Conservation (phyloP, 1,140 invertebrate genomes). For the Zaprionus gabonicus region DNA sequence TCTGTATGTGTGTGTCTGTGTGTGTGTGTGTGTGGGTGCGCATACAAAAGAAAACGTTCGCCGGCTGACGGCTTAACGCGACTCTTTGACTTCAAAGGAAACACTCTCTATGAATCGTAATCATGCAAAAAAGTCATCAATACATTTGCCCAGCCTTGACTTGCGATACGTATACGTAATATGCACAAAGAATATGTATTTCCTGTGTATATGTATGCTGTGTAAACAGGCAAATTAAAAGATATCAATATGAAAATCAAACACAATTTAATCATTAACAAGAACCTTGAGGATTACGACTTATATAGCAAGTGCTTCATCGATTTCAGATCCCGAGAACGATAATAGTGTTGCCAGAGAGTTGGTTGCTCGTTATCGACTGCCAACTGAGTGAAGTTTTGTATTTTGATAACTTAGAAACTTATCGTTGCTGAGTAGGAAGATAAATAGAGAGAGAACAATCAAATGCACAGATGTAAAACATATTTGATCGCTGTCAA, state of each 20-base stretch:
- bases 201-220: not conserved
- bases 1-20: not conserved
- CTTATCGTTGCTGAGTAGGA: not conserved
- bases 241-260: no score
- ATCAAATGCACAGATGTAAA: slow-evolving; percentile 2
- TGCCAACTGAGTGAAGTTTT: not conserved
- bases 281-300: no score
- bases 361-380: no score
- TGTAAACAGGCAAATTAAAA: no score
- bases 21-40: not conserved
- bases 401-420: slow-evolving; percentile 3
- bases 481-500: not conserved
- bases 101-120: not conserved
- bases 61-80: not conserved
- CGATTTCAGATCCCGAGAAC: no score
- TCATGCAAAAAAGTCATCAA: slow-evolving; percentile 2
- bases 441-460: not conserved
- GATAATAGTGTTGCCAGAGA: no score
- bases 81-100: not conserved
- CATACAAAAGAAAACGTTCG: not conserved
- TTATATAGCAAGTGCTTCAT: no score
- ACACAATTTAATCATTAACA: no score
- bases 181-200: not conserved
- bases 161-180: not conserved
- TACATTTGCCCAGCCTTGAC: not conserved